Conservation (phyloP, 2,888 invertebrate genomes). For the Hydrotaea diabolus region DNA sequence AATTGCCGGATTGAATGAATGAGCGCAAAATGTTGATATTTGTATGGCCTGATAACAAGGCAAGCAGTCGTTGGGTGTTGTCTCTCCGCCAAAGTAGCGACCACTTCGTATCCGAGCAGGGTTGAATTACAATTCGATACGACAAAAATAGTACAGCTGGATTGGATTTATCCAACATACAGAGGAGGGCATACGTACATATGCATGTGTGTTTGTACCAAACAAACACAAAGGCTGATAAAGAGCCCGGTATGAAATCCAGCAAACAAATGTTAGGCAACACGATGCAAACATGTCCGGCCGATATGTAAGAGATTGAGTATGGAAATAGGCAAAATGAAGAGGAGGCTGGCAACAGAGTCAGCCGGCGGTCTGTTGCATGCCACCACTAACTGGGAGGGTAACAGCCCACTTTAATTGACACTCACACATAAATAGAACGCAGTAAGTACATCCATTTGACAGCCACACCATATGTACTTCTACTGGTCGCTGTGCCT, state of each 20-base stretch:
- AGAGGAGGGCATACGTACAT: not conserved
- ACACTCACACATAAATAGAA: no score
- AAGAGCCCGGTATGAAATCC: not conserved
- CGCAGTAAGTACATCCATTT: no score
- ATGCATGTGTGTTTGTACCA: not conserved
- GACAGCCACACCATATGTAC: no score
- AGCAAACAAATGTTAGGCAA: not conserved
- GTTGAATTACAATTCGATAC: conserved; percentile 6
- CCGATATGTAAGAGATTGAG: not conserved
- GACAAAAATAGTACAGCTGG: conserved; percentile 1
- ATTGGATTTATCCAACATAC: not conserved
- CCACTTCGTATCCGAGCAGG: not conserved
- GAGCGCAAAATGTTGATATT: not conserved
- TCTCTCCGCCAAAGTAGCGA: no score
- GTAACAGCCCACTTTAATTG: not conserved
- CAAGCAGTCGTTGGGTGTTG: conserved; percentile 22
- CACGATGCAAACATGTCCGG: not conserved
- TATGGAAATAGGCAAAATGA: not conserved
- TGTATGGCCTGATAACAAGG: conserved; percentile 17
- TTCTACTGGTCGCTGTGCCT: no score
- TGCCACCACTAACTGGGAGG: not conserved
- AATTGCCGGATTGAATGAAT: not conserved
- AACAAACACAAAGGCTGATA: not conserved
- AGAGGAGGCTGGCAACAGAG: not conserved
- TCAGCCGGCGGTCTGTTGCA: not conserved